Conservation (phyloP, 2,888 invertebrate genomes). For the Himalopsyche kuldschensis region DNA sequence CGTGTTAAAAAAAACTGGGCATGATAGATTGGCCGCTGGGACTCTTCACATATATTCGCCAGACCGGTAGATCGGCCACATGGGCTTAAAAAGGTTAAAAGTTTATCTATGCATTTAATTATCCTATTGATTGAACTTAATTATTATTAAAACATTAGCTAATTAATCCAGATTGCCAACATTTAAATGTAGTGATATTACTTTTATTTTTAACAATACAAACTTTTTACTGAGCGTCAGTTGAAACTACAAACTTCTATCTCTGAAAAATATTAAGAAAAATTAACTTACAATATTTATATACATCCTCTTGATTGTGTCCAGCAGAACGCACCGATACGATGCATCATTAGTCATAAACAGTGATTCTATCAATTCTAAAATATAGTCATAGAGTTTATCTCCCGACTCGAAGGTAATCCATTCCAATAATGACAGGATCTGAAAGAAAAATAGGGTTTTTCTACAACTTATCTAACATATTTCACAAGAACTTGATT, state of each 20-base stretch:
- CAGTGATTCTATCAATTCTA: conserved; percentile 44
- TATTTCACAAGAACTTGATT: not conserved
- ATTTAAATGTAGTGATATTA: too few species aligned
- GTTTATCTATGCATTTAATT: too few species aligned
- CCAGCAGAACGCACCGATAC: conserved; percentile 50
- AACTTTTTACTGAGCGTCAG: too few species aligned
- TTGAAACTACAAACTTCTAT: not conserved
- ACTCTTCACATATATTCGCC: too few species aligned
- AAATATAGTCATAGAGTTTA: conserved; percentile 46
- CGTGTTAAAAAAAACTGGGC: too few species aligned
- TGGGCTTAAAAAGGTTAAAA: too few species aligned
- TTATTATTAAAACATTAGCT: too few species aligned
- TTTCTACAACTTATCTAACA: not conserved
- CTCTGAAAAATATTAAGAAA: not conserved
- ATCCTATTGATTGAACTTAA: too few species aligned
- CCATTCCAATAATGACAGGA: conserved; percentile 52
- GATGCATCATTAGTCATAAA: conserved; percentile 49
- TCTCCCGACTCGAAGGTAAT: conserved; percentile 45
- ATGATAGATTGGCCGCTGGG: too few species aligned
- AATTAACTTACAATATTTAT: conserved; percentile 49
- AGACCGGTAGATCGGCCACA: too few species aligned
- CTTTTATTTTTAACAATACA: too few species aligned
- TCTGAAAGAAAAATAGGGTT: conserved; percentile 43
- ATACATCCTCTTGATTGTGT: conserved; percentile 49
- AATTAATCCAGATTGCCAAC: too few species aligned